Percentiles rank a stretch among this genome's conserved stretches.
Conservation (phyloP, 2,113 vertebrate species). For the Parotia lawesii region DNA sequence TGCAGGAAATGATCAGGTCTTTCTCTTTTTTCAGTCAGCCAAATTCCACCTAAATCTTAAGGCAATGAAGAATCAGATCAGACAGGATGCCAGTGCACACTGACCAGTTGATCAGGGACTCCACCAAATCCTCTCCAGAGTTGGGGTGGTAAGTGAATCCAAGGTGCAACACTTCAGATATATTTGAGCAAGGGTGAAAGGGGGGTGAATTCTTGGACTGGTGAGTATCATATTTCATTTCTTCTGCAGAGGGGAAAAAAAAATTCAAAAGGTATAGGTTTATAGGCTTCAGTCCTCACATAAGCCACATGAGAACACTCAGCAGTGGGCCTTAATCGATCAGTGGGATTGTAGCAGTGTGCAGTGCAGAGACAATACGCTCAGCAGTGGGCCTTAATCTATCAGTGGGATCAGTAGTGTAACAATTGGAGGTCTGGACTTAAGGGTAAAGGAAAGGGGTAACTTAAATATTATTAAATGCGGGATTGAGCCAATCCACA, state of each 20-base stretch:
- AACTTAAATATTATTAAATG: background rate
- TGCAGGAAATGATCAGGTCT: background rate
- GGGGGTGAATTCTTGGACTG: background rate
- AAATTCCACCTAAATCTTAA: background rate
- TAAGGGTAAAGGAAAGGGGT: background rate
- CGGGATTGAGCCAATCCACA: background rate
- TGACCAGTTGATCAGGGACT: background rate
- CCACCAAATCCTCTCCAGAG: background rate
- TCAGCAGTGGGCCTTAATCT: background rate
- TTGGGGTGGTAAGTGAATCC: background rate
- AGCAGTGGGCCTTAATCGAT: background rate
- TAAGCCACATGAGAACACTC: background rate
- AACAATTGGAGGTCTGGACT: background rate
- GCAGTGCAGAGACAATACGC: too few species aligned
- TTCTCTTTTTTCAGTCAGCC: background rate
- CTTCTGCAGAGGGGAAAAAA: background rate
- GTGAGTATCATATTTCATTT: background rate
- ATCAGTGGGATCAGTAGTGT: background rate
- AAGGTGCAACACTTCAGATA: background rate
- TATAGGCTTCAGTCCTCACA: background rate
- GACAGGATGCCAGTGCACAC: background rate
- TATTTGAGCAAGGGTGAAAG: background rate
- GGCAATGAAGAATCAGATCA: background rate
- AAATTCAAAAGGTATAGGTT: background rate
- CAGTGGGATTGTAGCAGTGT: background rate